These are phyloP conservation scores for Amaurobius ferox DNA, from an alignment of 2,888 invertebrate species.

Conservation along the genomic window DNA sequence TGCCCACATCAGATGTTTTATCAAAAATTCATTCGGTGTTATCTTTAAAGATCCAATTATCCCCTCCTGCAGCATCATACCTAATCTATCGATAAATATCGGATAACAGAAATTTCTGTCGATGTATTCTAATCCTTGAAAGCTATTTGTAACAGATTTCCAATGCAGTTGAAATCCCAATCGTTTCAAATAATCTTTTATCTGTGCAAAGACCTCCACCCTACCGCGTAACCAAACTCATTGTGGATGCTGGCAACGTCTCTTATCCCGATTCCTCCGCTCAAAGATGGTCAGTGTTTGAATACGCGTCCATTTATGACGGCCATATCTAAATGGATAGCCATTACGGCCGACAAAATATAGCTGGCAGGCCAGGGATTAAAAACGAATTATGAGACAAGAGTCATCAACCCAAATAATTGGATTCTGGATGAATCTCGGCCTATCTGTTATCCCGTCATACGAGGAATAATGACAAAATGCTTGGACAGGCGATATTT, in stretches of 20 bases:
- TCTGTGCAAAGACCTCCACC: neutral
- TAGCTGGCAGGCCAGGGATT: constrained; percentile 49
- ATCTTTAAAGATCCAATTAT: too few species aligned
- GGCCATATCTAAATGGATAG: constrained; percentile 68
- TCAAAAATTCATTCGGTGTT: too few species aligned
- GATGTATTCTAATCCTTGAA: neutral
- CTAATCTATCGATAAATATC: neutral
- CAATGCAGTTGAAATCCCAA: neutral
- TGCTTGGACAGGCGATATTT: neutral
- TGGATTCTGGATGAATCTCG: constrained; percentile 42
- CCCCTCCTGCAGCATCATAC: too few species aligned
- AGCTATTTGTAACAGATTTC: neutral
- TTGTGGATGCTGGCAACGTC: neutral
- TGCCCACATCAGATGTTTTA: too few species aligned
- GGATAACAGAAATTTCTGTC: neutral
- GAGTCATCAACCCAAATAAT: constrained; percentile 63
- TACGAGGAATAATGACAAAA: neutral
- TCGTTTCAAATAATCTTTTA: neutral
- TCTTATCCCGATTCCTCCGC: neutral
- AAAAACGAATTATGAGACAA: constrained; percentile 69
- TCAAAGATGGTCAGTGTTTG: constrained; percentile 19
- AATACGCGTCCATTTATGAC: constrained; percentile 46
- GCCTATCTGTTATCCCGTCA: constrained; percentile 37
- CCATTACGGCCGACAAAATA: constrained; percentile 67
- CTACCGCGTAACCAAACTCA: neutral